A percentile compares a stretch with the other conserved stretches of the same genome.
Evolutionary conservation across 2,797 vertebrate species (phyloP).

Genomic region (Myripristis murdjan): DNA sequence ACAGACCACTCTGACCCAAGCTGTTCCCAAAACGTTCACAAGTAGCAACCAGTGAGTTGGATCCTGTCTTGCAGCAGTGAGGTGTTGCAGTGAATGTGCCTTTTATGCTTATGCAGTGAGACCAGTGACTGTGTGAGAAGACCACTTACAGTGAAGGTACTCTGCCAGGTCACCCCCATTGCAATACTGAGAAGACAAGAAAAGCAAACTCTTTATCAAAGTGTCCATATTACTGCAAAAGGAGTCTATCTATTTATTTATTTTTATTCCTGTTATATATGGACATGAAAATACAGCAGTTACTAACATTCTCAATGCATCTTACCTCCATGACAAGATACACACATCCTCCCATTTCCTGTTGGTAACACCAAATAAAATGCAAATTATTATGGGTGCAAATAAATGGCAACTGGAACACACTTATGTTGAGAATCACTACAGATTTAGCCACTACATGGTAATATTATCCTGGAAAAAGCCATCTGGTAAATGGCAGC

Average conservation of each 20-base stretch:
- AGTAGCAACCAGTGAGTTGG: conserved; percentile 1
- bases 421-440: background rate
- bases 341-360: conserved; percentile 96
- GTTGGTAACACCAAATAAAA: conserved; percentile 53
- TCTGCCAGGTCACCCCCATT: conserved; percentile 99
- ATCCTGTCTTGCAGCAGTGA: conserved; percentile 11
- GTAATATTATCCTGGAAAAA: background rate
- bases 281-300: conserved; percentile 11
- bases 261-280: background rate
- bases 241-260: background rate
- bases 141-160: conserved; percentile 95
- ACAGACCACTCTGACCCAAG: conserved; percentile 13
- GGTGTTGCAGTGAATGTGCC: conserved; percentile 2
- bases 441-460: background rate
- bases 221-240: background rate
- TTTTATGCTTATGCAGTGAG: conserved; percentile 3
- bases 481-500: background rate
- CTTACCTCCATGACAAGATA: conserved; percentile 99
- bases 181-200: conserved; percentile 90
- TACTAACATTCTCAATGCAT: background rate
- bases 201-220: conserved; percentile 10
- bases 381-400: background rate
- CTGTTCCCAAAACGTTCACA: conserved; percentile 42
- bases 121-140: conserved; percentile 1
- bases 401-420: background rate